A percentile compares a stretch with the other conserved stretches of the same genome.
Conservation (phyloP, 2,888 invertebrate species). For the Subacronicta megacephala region DNA sequence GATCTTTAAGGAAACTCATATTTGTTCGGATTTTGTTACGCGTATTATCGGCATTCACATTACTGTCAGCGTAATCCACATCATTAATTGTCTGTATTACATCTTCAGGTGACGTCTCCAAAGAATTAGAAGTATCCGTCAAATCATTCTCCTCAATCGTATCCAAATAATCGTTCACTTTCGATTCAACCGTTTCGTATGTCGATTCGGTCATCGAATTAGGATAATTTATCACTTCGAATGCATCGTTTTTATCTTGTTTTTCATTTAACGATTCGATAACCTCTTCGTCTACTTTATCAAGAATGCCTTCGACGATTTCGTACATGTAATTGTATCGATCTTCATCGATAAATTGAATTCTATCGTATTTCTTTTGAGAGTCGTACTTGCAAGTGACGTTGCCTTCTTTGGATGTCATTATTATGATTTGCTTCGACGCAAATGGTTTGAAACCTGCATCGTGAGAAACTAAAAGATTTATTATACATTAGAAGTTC, state of each 20-base stretch:
- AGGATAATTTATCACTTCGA: constrained; percentile 73
- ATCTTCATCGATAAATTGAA: constrained; percentile 31
- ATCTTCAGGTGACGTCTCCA: constrained; percentile 57
- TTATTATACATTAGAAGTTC: not conserved
- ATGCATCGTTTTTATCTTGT: constrained; percentile 62
- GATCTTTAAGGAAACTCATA: constrained; percentile 57
- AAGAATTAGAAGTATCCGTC: constrained; percentile 57
- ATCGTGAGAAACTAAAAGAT: constrained; percentile 5
- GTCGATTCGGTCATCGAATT: constrained; percentile 47
- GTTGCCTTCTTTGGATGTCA: constrained; percentile 72
- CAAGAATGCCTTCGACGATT: constrained; percentile 71
- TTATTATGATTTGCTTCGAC: constrained; percentile 77
- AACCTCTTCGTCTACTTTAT: constrained; percentile 69
- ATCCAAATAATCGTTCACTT: constrained; percentile 69
- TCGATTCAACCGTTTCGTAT: constrained; percentile 47
- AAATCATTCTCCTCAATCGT: constrained; percentile 73
- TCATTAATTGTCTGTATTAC: constrained; percentile 61
- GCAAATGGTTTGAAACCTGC: constrained; percentile 84
- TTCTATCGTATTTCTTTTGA: constrained; percentile 16
- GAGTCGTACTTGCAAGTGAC: constrained; percentile 67
- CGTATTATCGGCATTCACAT: constrained; percentile 62
- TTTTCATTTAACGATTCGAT: constrained; percentile 21
- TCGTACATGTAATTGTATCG: constrained; percentile 61
- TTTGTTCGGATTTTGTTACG: not conserved
- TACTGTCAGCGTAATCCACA: constrained; percentile 63